Evolutionary conservation across 2,888 invertebrate species (phyloP).

Genomic region (Lasioglossum oenotherae): DNA sequence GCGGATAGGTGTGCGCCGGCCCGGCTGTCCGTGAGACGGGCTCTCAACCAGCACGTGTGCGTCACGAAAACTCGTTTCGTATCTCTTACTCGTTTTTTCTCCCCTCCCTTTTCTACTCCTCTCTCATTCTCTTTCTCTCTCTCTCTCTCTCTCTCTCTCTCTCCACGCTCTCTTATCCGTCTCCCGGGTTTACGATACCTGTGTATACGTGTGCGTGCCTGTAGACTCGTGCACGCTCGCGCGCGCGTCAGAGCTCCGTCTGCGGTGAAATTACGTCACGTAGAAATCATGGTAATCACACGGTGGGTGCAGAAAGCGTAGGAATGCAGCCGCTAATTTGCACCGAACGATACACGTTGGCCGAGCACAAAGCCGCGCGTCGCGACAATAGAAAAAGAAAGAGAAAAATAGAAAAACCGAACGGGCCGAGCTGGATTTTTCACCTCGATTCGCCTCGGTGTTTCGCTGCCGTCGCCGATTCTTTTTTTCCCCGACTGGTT

Average conservation of each 20-base stretch:
- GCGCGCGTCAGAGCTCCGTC: slow-evolving; percentile 32
- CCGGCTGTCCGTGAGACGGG: slow-evolving; percentile 34
- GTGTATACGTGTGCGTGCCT: not conserved
- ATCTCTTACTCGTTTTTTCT: slow-evolving; percentile 34
- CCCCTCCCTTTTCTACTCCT: not conserved
- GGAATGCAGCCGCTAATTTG: slow-evolving; percentile 73
- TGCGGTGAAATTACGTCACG: slow-evolving; percentile 75
- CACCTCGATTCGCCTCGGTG: not conserved
- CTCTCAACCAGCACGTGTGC: slow-evolving; percentile 33
- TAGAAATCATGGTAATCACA: slow-evolving; percentile 76
- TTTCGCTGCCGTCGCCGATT: not conserved
- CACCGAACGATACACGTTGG: slow-evolving; percentile 38
- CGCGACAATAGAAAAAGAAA: not conserved
- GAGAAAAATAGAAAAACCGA: not conserved
- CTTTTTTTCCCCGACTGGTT: not conserved
- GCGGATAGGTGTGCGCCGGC: slow-evolving; percentile 28
- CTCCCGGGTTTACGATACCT: not conserved
- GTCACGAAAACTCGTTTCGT: slow-evolving; percentile 49
- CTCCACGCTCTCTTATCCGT: not conserved
- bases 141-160: slow-evolving; percentile 19
- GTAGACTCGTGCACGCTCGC: not conserved
- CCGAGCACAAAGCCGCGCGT: slow-evolving; percentile 11
- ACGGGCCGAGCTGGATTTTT: not conserved
- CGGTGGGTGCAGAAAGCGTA: slow-evolving; percentile 79
- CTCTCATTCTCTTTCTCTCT: slow-evolving; percentile 14